Conservation (phyloP, 2,797 vertebrate genomes). For the Parotocinclus haroldoi region DNA sequence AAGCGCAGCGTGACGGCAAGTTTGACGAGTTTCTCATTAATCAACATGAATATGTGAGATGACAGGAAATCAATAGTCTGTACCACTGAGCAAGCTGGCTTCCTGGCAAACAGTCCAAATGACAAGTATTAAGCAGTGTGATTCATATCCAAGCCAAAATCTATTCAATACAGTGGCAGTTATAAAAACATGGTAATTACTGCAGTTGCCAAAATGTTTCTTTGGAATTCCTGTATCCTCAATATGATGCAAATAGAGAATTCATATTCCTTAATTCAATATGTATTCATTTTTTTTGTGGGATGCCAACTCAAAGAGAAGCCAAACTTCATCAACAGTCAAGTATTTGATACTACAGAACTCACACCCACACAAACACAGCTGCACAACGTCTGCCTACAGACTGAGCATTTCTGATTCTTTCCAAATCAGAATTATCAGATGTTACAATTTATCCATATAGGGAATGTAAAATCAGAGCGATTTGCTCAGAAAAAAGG, state of each 20-base stretch:
- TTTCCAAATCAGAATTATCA: conserved; percentile 49
- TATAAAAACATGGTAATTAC: conserved; percentile 28
- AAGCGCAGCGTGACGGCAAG: conserved; percentile 11
- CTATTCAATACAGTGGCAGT: conserved; percentile 15
- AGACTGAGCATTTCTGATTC: conserved; percentile 50
- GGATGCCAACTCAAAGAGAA: neutral
- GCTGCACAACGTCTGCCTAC: conserved; percentile 44
- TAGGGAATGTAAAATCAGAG: conserved; percentile 49
- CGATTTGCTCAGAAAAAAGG: conserved; percentile 36
- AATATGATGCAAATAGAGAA: neutral
- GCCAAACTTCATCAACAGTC: conserved; percentile 1
- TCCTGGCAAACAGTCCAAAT: conserved; percentile 2
- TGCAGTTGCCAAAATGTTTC: conserved; percentile 13
- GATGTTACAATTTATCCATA: conserved; percentile 49
- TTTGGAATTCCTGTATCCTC: neutral
- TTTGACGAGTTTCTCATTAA: conserved; percentile 24
- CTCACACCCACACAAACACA: conserved; percentile 48
- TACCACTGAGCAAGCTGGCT: neutral
- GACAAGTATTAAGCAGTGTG: conserved; percentile 17
- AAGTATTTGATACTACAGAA: conserved; percentile 26
- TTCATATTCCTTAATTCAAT: neutral
- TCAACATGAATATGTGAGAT: conserved; percentile 20
- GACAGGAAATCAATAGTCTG: conserved; percentile 22
- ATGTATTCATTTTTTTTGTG: neutral
- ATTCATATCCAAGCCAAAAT: conserved; percentile 10